Conservation (phyloP, 2,888 invertebrate genomes). For the Argynnis bischoffii region DNA sequence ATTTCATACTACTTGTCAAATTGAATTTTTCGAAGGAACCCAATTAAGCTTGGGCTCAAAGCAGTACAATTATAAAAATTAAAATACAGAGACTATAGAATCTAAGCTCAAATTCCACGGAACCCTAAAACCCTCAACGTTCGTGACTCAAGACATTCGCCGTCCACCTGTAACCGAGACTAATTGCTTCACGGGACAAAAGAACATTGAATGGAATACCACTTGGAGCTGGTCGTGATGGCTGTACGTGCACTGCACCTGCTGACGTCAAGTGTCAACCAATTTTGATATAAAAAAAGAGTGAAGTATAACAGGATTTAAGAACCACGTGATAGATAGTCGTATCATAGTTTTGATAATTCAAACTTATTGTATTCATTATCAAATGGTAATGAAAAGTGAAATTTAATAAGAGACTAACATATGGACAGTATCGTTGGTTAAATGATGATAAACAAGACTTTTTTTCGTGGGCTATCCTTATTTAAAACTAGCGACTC, state of each 20-base stretch:
- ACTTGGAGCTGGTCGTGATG: conserved; percentile 46
- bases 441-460: no score
- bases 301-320: conserved; percentile 19
- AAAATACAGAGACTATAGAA: no score
- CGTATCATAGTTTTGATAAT: neutral
- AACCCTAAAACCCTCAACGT: conserved; percentile 20
- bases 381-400: no score
- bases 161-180: conserved; percentile 70
- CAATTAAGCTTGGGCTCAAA: no score
- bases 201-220: conserved; percentile 38
- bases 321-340: neutral
- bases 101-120: conserved; percentile 7
- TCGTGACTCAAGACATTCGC: conserved; percentile 45
- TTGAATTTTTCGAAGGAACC: no score
- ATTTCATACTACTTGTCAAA: no score
- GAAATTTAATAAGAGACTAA: no score
- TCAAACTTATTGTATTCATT: no score
- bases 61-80: neutral
- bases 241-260: conserved; percentile 48
- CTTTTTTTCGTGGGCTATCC: no score
- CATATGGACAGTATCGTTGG: no score
- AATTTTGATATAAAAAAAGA: conserved; percentile 8
- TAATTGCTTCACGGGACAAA: conserved; percentile 54
- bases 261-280: conserved; percentile 26
- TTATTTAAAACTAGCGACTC: no score